Base-by-base conservation (phyloP, 2,888 invertebrate species). In the Ypsolopha scabrella region DNA sequence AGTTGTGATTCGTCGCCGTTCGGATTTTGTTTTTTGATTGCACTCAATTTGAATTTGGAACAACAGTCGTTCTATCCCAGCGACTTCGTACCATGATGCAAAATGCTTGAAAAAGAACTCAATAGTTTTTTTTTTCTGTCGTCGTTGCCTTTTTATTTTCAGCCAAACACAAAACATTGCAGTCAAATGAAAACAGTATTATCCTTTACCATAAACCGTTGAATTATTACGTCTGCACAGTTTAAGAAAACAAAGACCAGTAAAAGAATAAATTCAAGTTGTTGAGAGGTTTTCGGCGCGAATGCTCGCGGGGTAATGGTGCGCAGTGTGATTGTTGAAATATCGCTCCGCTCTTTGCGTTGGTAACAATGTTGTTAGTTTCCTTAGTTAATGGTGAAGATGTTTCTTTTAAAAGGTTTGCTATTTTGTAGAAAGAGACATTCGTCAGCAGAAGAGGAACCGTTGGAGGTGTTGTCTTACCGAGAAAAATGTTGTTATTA, bases 321-420 rank as follows among this genome's bases (percentile, higher is more conserved):
- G 71, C 65, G 76, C 68, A 60, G 24, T 73, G 62, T 71, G 73
- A 75, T 60, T 59, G 58, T 63, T 73, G 68, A 75, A 72, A 74
- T 74, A 73, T 69, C 64, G 63, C 56, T 24, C 24, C 24, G 4
- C 24, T 24, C 24, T 24, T 24, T 24, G 24, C 24, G 24, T 24
- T 24, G 49, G 39, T 36, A 39, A 53, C 58, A 52, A 51, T 60
- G 56, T 60, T 58, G 55, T 13, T 10, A 13, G 24, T 24, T 24
- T 24, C 24, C 24, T 24, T 24, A 24, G 24, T 24, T 24, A 24
- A 24, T 24, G 24, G 24, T 24, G 24, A 24, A 24, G 24, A 24
- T 24, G 24, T 24, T 24, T 24, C 2, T 24, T 24, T 24, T 24
- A 24, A 24, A 24, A 24, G 24, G 24, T 24, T 24, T 24, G 24